These are phyloP conservation scores for Amblyopsis rosae DNA, from an alignment of 2,113 vertebrate genomes.

Conservation along the genomic window DNA sequence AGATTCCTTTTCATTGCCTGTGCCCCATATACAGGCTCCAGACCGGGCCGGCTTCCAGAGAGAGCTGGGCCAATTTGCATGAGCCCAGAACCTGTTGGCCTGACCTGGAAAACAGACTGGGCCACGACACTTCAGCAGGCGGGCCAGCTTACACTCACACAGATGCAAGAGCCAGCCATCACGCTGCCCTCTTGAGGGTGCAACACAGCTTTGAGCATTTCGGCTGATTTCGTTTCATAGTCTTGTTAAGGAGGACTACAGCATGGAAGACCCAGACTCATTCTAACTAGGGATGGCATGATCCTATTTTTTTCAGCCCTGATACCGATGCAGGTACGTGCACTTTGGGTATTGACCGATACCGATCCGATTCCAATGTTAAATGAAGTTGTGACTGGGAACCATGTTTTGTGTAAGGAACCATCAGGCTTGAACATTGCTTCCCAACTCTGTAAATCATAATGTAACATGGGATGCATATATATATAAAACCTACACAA, in stretches of 20 bases:
- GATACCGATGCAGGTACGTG: too few relatives aligned
- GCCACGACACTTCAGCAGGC: constrained; percentile 51
- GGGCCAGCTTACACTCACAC: constrained; percentile 18
- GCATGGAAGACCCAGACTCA: constrained; percentile 8
- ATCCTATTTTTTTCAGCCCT: too few relatives aligned
- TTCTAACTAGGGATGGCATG: neutral
- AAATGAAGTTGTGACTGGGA: too few relatives aligned
- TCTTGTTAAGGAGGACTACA: constrained; percentile 3
- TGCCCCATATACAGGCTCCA: constrained; percentile 75
- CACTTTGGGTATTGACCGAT: too few relatives aligned
- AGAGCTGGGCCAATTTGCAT: constrained; percentile 66
- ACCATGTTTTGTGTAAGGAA: too few relatives aligned
- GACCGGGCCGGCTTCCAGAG: constrained; percentile 65
- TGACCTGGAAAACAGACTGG: constrained; percentile 75
- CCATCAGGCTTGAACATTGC: too few relatives aligned
- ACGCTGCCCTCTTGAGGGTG: neutral
- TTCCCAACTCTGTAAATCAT: too few relatives aligned
- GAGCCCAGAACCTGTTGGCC: constrained; percentile 71
- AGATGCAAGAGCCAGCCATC: neutral
- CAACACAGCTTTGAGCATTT: neutral
- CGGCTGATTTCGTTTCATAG: neutral
- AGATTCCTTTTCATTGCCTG: constrained; percentile 54
- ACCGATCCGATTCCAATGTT: too few relatives aligned
- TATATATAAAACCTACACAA: too few relatives aligned
- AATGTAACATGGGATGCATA: too few relatives aligned